Percentiles rank a stretch among this genome's conserved stretches.
phyloP scores from a whole-genome alignment of 1,140 invertebrate species.

The Triops cancriformis region DNA sequence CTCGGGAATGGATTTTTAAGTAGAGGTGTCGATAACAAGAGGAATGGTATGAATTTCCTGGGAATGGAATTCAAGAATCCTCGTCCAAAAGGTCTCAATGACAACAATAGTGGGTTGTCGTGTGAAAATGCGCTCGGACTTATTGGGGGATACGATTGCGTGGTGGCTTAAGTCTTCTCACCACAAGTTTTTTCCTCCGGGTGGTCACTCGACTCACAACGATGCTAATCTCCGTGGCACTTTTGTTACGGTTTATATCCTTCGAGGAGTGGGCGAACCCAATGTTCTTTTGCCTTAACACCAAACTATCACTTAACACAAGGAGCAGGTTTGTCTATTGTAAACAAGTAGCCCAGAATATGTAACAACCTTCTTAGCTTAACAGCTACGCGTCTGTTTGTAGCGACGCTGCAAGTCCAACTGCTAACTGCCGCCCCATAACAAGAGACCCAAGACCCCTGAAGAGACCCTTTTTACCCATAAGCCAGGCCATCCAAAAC shows the following conservation, averaged over 20 bases:
- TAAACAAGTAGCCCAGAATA: not conserved
- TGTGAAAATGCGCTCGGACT: not conserved
- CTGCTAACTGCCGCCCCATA: conserved; percentile 8
- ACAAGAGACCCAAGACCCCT: not conserved
- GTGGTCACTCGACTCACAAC: conserved; percentile 8
- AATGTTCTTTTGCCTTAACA: not conserved
- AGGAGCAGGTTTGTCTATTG: not conserved
- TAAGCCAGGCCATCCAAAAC: not conserved
- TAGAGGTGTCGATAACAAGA: not conserved
- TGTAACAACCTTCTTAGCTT: not conserved
- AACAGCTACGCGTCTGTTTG: not conserved
- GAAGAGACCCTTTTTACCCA: not conserved
- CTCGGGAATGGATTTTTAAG: not conserved
- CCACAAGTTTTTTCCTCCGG: not conserved
- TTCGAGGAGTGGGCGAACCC: not conserved
- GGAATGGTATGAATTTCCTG: conserved; percentile 6
- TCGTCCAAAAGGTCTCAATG: not conserved
- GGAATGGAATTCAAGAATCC: conserved; percentile 6
- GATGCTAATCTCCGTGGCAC: not conserved
- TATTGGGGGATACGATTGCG: not conserved
- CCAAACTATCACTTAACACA: not conserved
- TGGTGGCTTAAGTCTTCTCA: not conserved
- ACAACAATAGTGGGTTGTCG: not conserved
- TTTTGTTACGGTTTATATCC: not conserved
- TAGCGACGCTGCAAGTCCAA: not conserved